Percentiles rank a stretch among this genome's conserved stretches.
Conservation (phyloP, 2,113 vertebrate species). For the Brachypodius melanocephalos region DNA sequence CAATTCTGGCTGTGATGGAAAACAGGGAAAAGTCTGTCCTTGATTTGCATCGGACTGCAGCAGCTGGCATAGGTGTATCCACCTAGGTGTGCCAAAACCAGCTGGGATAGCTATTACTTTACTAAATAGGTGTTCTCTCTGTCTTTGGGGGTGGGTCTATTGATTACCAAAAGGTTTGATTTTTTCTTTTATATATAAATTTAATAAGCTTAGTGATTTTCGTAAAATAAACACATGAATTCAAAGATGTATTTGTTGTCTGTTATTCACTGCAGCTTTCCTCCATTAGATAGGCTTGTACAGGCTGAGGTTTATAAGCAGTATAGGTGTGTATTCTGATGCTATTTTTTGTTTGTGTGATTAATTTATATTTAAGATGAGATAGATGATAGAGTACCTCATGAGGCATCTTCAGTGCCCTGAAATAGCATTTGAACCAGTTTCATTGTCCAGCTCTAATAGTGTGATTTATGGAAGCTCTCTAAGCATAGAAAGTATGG, state of each 20-base stretch:
- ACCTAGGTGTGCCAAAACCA: not conserved
- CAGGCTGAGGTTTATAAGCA: not conserved
- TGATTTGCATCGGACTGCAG: not conserved
- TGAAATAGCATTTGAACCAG: not conserved
- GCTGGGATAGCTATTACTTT: not conserved
- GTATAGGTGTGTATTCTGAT: not conserved
- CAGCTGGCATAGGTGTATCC: not conserved
- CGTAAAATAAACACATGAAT: not conserved
- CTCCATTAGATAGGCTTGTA: not conserved
- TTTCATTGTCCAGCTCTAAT: not conserved
- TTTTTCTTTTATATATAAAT: constrained; percentile 9
- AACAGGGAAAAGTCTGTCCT: not conserved
- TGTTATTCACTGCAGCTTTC: not conserved
- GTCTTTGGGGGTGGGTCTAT: not conserved
- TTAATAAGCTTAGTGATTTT: not conserved
- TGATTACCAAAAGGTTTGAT: not conserved
- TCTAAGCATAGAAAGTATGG: not conserved
- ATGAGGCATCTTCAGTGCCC: not conserved
- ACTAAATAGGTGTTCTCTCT: not conserved
- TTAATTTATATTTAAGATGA: not conserved
- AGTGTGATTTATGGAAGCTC: not conserved
- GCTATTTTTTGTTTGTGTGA: not conserved
- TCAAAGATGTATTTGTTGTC: not conserved
- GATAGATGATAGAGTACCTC: not conserved
- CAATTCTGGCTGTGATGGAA: not conserved